Conservation (phyloP, 2,888 invertebrate species). For the Erannis defoliaria region DNA sequence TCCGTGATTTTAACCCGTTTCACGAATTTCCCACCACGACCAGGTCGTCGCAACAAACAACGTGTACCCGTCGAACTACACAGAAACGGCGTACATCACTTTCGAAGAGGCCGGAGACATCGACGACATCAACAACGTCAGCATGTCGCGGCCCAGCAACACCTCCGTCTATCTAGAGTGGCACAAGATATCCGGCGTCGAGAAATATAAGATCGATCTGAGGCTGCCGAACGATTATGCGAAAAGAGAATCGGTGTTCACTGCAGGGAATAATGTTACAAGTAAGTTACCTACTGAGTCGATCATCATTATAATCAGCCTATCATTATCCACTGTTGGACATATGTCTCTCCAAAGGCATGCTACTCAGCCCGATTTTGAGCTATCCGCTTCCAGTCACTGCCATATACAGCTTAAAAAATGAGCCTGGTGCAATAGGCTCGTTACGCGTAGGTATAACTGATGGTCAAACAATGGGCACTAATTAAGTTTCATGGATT, state of each 20-base stretch:
- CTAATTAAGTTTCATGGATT: too few species aligned
- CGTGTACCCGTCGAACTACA: constrained; percentile 87
- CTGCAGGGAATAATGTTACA: constrained; percentile 78
- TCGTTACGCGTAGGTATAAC: too few species aligned
- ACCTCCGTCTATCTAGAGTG: constrained; percentile 87
- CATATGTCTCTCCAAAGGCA: too few species aligned
- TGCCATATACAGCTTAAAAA: too few species aligned
- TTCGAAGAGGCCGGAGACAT: constrained; percentile 90
- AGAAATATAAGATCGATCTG: constrained; percentile 86
- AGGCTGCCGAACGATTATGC: constrained; percentile 86
- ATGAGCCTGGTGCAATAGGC: too few species aligned
- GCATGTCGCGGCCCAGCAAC: constrained; percentile 77
- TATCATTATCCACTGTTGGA: too few species aligned
- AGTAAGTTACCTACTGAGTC: constrained; percentile 50
- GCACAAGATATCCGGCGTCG: constrained; percentile 86
- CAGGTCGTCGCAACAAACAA: constrained; percentile 90
- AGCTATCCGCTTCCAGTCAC: too few species aligned
- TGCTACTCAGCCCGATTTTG: too few species aligned
- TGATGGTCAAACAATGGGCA: too few species aligned
- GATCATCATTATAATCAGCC: too few species aligned
- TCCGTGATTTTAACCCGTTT: background rate
- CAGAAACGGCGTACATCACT: constrained; percentile 84
- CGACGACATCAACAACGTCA: constrained; percentile 86
- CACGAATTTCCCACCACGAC: background rate
- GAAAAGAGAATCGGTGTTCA: constrained; percentile 70